Base-by-base conservation (phyloP, 2,113 vertebrate species). In the Zootoca vivipara region DNA sequence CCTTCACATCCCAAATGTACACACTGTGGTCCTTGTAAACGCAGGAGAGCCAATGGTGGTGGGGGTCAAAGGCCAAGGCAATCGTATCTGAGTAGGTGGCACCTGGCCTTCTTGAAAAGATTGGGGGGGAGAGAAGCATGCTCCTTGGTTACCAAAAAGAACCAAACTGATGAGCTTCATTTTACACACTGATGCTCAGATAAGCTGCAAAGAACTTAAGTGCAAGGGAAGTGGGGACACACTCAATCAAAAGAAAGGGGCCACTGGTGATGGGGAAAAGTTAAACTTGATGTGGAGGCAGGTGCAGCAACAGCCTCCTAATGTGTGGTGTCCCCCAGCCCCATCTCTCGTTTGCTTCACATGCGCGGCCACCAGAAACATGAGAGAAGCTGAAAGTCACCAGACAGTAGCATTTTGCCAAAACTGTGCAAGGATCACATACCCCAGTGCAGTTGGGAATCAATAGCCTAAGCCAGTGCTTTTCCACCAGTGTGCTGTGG, bases 11-110 rank as follows among this genome's bases (percentile, higher is more conserved):
- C 98, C 98, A 98, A 62, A 98, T 92, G 1, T 98, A 98, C 82
- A 99, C 75, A 22, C 98, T 99, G 94, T 98, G 98, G 92, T 99
- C 98, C 75, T 94, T 97, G 95, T 99, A 99, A 12, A 98, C 95
- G 0, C 98, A 98, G 64, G 97, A 97, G 46, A 99, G 96, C 85
- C 96, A 96, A 10, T 86, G 78, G 26, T 94, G 92, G 0, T 56
- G 2, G 3, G 96, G 89, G 87, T 99, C 97, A 46, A 97, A 98
- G 84, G 97, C 97, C 93, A 99, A 81, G 0, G 98, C 98, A 87
- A 98, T 22, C 0, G 96, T 94, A 90, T 98, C 98, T 0, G 98
- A 98, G 85, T 97, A 98, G n/a, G 90, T 85, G 7, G 95, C 94
- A 1, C 94, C 95, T 0, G 92, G 87, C 16, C 81, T 88, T 91